Conservation (phyloP, 2,888 invertebrate species). For the Cancer borealis region DNA sequence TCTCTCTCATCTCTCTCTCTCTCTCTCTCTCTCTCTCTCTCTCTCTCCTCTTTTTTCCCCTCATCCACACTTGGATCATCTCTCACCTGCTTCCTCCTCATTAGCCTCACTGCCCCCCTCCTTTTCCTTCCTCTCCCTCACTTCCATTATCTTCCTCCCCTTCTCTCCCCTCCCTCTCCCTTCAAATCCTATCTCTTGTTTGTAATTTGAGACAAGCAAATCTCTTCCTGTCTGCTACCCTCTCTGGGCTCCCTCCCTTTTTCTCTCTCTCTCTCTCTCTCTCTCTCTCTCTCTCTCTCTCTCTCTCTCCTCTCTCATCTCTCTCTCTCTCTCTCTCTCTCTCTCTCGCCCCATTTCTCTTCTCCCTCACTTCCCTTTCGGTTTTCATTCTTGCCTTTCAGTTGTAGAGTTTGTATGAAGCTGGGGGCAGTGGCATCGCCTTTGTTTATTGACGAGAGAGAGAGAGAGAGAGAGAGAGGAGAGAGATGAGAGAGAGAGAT, state of each 20-base stretch:
- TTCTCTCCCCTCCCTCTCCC: background rate
- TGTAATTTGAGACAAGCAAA: background rate
- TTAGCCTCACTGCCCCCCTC: background rate
- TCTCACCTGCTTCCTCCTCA: slow-evolving; percentile 12
- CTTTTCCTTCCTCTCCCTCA: slow-evolving; percentile 4
- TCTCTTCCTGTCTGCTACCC: slow-evolving; percentile 53
- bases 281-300: slow-evolving; percentile 37
- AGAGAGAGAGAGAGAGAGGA: background rate
- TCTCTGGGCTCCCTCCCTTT: background rate
- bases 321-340: slow-evolving; percentile 58
- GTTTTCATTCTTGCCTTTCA: background rate
- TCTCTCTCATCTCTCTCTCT: too few relatives aligned
- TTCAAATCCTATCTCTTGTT: background rate
- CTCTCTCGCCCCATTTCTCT: slow-evolving; percentile 50
- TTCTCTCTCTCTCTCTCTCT: slow-evolving; percentile 44
- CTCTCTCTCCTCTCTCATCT: background rate
- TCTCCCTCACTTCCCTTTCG: background rate
- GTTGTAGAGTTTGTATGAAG: background rate
- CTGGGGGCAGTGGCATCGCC: background rate
- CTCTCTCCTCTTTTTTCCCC: background rate
- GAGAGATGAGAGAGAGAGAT: background rate
- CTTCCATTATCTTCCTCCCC: background rate
- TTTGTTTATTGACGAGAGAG: background rate
- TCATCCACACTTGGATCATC: background rate
- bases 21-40: too few relatives aligned